These are phyloP conservation scores for Anoplolepis gracilipes DNA, from an alignment of 1,140 invertebrate species.

Conservation along the genomic window DNA sequence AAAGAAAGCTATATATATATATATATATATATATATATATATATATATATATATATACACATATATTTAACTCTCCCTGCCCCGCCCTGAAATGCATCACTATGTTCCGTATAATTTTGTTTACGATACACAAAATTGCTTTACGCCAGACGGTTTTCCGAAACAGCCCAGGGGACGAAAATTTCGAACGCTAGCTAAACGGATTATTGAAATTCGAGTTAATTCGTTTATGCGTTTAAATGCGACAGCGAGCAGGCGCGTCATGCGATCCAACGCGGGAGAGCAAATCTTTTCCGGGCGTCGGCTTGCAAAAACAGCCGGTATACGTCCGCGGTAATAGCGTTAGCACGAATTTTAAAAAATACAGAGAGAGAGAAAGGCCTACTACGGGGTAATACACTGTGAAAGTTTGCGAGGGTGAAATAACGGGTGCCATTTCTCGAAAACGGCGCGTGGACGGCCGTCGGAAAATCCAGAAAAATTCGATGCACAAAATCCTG, in stretches of 20 bases:
- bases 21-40: too few species aligned
- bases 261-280: constrained; percentile 43
- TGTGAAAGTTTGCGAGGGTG: constrained; percentile 67
- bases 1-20: too few species aligned
- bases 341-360: constrained; percentile 70
- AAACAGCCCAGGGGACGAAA: constrained; percentile 44
- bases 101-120: constrained; percentile 54
- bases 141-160: constrained; percentile 27
- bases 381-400: constrained; percentile 53
- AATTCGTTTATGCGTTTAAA: constrained; percentile 58
- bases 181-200: constrained; percentile 32
- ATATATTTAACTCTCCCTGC: background rate
- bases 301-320: constrained; percentile 50
- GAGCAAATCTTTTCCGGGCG: constrained; percentile 45
- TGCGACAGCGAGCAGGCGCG: constrained; percentile 46
- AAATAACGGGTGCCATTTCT: constrained; percentile 52
- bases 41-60: too few species aligned
- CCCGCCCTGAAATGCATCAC: background rate
- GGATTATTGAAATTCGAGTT: constrained; percentile 63
- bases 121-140: constrained; percentile 42
- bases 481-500: constrained; percentile 69
- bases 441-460: constrained; percentile 12
- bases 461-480: constrained; percentile 73
- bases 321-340: constrained; percentile 59
- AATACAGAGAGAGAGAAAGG: constrained; percentile 53